Evolutionary conservation across 2,888 invertebrate genomes (phyloP).

Genomic region (Nycteola revayana): DNA sequence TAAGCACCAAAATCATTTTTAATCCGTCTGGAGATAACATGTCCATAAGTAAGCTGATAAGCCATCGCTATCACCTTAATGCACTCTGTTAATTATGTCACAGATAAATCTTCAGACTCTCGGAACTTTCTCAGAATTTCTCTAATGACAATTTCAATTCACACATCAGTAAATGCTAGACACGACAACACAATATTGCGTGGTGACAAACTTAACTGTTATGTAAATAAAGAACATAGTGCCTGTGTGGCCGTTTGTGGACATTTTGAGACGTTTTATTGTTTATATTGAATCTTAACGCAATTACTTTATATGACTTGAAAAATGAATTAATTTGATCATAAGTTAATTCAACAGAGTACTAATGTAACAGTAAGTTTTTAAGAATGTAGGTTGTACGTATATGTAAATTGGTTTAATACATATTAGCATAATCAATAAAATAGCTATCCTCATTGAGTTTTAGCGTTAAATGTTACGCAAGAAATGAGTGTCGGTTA

Average conservation of each 20-base stretch:
- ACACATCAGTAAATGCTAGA: constrained; percentile 28
- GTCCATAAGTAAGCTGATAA: constrained; percentile 21
- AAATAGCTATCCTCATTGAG: too few species aligned
- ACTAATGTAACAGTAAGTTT: too few species aligned
- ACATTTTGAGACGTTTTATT: constrained; percentile 1
- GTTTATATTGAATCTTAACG: constrained; percentile 11
- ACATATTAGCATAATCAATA: too few species aligned
- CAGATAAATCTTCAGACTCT: constrained; percentile 16
- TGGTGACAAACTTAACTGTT: constrained; percentile 24
- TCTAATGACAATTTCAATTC: constrained; percentile 38
- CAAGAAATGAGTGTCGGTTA: too few species aligned
- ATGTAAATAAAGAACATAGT: constrained; percentile 21
- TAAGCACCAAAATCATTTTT: constrained; percentile 20
- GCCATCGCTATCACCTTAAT: constrained; percentile 17
- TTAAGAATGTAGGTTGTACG: too few species aligned
- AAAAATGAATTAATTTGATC: too few species aligned
- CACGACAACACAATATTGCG: constrained; percentile 24
- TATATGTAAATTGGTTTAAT: too few species aligned
- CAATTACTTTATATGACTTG: neutral
- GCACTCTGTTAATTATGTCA: constrained; percentile 20
- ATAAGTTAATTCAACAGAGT: too few species aligned
- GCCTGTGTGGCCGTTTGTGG: constrained; percentile 8
- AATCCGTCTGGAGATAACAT: constrained; percentile 29
- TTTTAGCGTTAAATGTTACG: too few species aligned
- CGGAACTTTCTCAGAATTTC: constrained; percentile 34